A percentile compares a stretch with the other conserved stretches of the same genome.
Conservation (phyloP, 2,888 invertebrate genomes). For the Heliconius erato region DNA sequence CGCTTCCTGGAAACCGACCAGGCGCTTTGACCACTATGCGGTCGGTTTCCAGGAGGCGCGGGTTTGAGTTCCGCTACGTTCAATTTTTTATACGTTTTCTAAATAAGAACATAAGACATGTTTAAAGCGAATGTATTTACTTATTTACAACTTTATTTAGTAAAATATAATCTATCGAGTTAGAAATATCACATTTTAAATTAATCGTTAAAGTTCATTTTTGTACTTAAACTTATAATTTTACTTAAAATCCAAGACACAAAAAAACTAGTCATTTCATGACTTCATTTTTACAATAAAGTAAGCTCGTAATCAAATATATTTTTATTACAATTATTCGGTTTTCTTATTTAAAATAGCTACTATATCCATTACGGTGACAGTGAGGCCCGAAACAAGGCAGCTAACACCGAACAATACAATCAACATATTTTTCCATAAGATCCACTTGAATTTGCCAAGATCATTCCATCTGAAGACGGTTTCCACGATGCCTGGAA, state of each 20-base stretch:
- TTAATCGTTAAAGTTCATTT: not conserved
- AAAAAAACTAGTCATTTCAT: not conserved
- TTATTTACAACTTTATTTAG: not conserved
- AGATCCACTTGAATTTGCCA: constrained; percentile 88
- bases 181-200: constrained; percentile 9
- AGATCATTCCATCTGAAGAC: constrained; percentile 89
- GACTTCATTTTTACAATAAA: not conserved
- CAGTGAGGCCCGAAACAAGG: constrained; percentile 86
- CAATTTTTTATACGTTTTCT: too few species aligned
- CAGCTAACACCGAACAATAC: constrained; percentile 87
- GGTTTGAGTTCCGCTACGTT: too few species aligned
- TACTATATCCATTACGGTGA: constrained; percentile 73
- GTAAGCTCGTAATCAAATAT: not conserved
- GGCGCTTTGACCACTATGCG: too few species aligned
- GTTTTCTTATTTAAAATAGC: constrained; percentile 79
- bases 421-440: constrained; percentile 89
- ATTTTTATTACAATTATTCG: constrained; percentile 50
- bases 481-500: constrained; percentile 91
- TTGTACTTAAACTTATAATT: constrained; percentile 3
- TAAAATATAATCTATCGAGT: not conserved
- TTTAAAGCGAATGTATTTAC: not conserved
- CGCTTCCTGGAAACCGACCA: too few species aligned
- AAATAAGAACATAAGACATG: not conserved
- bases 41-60: too few species aligned
- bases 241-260: not conserved